Evolutionary conservation across 1,140 invertebrate species (phyloP).

Genomic region (Leptinotarsa undecemlineata): DNA sequence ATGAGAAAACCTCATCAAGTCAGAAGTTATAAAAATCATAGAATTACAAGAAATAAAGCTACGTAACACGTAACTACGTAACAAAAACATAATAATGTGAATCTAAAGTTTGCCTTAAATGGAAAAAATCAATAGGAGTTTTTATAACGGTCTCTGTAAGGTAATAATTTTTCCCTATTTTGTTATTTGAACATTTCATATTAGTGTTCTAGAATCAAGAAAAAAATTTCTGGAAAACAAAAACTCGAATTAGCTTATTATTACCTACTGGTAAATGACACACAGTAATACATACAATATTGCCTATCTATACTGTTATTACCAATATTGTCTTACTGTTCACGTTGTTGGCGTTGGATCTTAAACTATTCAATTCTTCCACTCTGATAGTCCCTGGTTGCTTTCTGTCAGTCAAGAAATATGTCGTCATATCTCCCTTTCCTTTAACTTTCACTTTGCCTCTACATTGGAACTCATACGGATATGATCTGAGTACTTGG

Average conservation of each 20-base stretch:
- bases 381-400: constrained; percentile 62
- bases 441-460: constrained; percentile 91
- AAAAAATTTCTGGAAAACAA: too few relatives aligned
- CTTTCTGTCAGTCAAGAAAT: constrained; percentile 78
- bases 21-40: too few relatives aligned
- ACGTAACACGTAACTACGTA: too few relatives aligned
- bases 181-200: too few relatives aligned
- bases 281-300: background rate
- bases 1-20: too few relatives aligned
- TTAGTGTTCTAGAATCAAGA: too few relatives aligned
- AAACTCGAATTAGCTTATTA: background rate
- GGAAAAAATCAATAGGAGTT: too few relatives aligned
- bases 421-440: constrained; percentile 92
- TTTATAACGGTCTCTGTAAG: too few relatives aligned
- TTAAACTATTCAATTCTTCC: constrained; percentile 57
- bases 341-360: constrained; percentile 40
- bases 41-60: too few relatives aligned
- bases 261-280: background rate
- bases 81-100: too few relatives aligned
- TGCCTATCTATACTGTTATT: background rate
- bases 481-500: constrained; percentile 69
- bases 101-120: too few relatives aligned
- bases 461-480: constrained; percentile 79
- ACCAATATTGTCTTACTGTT: constrained; percentile 33
- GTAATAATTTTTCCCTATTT: too few relatives aligned